These are phyloP conservation scores for Chroicocephalus ridibundus DNA, from an alignment of 2,113 vertebrate species.

Conservation along the genomic window DNA sequence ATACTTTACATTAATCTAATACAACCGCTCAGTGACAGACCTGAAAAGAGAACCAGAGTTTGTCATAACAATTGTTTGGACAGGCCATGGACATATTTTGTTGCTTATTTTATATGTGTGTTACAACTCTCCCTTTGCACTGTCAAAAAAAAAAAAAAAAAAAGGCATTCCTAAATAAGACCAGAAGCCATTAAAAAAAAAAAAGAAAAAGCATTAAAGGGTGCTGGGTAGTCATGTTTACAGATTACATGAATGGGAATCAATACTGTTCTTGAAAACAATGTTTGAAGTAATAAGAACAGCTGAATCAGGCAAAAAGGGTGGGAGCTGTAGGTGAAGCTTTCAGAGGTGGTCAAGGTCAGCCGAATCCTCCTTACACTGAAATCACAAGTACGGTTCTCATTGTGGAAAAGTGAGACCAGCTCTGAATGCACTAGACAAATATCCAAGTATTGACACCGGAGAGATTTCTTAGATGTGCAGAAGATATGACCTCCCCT, in stretches of 20 bases:
- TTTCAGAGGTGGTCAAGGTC: background rate
- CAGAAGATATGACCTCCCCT: background rate
- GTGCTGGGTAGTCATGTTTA: background rate
- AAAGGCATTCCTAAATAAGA: background rate
- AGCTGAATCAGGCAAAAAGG: background rate
- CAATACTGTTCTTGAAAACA: background rate
- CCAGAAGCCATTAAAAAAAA: background rate
- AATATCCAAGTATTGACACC: background rate
- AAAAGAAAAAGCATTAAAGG: background rate
- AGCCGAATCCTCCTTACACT: background rate
- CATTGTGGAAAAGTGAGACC: background rate
- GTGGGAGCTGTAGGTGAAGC: background rate
- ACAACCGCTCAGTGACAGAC: background rate
- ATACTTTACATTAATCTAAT: constrained; percentile 23
- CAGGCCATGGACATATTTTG: background rate
- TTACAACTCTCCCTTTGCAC: background rate
- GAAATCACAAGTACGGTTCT: background rate
- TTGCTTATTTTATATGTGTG: background rate
- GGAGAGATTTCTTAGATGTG: background rate
- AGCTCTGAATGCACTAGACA: background rate
- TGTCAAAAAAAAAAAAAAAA: background rate
- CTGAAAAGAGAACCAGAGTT: constrained; percentile 10
- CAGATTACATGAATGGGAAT: background rate
- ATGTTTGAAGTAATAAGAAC: background rate
- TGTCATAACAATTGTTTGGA: background rate